Evolutionary conservation across 2,888 invertebrate species (phyloP), one percentile per base, ranked within the genome.

Genomic region (Anthoptus insignis): DNA sequence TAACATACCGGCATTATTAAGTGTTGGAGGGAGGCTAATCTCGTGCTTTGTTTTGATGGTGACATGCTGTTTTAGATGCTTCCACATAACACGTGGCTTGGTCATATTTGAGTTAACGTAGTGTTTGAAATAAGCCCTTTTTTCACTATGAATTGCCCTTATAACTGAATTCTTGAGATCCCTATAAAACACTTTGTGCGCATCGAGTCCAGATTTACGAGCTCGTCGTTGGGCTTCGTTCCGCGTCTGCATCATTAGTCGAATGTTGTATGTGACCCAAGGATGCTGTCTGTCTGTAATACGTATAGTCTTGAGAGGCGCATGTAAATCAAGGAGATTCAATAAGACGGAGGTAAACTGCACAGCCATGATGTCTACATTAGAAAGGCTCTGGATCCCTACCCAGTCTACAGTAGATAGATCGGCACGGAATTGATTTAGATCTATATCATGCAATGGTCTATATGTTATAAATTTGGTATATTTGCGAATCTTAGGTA

Each of bases 371-470:
- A 11, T 2, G 32, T 4, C 11, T 7, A 32, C 32, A 11, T 32
- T 32, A 9, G 5, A 2, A 32, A 9, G 9, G 9, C 32, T 3
- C 2, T 9, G 32, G 11, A 32, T 4, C 7, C 32, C 9, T 9
- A 2, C 19, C 47, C 47, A 47, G 14, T 58, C 21, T 13, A 47
- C 32, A 4, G 3, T 7, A 0, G 16, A 27, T 1, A 45, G 13
- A 29, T 57, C 57, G 0, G 6, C 2, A 2, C 8, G 7, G 7
- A 57, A 57, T 6, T 6, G 13, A 21, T 29, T 8, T 47, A n/a
- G 1, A 11, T 58, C 21, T 5, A 58, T 45, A 11, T 58, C 47
- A 8, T 32, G 34, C 13, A 59, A 34, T 9, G 58, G 49, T 22
- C 49, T 47, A 24, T 22, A 58, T 0, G 32, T 47, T 2, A 58